Evolutionary conservation across 2,888 invertebrate species (phyloP).

Genomic region (Trachelus tabidus): DNA sequence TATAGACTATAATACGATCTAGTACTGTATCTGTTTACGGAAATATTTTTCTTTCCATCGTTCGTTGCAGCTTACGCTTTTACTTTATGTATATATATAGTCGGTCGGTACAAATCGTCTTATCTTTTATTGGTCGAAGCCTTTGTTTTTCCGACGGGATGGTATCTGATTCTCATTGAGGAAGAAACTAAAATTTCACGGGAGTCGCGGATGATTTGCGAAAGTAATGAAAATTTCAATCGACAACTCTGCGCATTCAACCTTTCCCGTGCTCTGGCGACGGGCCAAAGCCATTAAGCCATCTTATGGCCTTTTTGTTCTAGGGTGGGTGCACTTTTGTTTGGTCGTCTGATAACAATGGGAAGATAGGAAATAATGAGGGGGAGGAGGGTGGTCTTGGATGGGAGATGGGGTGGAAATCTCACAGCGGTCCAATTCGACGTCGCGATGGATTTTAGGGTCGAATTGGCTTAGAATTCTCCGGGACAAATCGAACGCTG

Average conservation of each 20-base stretch:
- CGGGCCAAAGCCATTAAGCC: slow-evolving; percentile 55
- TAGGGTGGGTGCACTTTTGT: slow-evolving; percentile 50
- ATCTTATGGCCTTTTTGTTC: slow-evolving; percentile 42
- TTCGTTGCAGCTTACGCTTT: too few relatives aligned
- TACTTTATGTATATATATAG: too few relatives aligned
- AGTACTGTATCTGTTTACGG: too few relatives aligned
- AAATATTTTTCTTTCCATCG: too few relatives aligned
- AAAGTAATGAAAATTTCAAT: slow-evolving; percentile 54
- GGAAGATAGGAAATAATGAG: slow-evolving; percentile 55
- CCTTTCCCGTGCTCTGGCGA: slow-evolving; percentile 47
- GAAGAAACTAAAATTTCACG: not conserved
- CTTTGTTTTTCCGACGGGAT: too few relatives aligned
- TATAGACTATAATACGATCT: too few relatives aligned
- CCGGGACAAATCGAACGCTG: too few relatives aligned
- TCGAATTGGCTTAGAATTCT: too few relatives aligned
- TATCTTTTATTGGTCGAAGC: too few relatives aligned
- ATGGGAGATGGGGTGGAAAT: not conserved
- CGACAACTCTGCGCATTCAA: slow-evolving; percentile 37
- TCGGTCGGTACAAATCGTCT: too few relatives aligned
- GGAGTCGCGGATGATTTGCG: slow-evolving; percentile 35
- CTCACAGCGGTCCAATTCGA: not conserved
- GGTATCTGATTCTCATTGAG: not conserved
- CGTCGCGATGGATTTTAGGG: not conserved
- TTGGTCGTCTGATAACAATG: slow-evolving; percentile 55
- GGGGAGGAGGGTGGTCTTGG: not conserved